phyloP scores from a whole-genome alignment of 1,140 invertebrate species.

The Halesus radiatus region DNA sequence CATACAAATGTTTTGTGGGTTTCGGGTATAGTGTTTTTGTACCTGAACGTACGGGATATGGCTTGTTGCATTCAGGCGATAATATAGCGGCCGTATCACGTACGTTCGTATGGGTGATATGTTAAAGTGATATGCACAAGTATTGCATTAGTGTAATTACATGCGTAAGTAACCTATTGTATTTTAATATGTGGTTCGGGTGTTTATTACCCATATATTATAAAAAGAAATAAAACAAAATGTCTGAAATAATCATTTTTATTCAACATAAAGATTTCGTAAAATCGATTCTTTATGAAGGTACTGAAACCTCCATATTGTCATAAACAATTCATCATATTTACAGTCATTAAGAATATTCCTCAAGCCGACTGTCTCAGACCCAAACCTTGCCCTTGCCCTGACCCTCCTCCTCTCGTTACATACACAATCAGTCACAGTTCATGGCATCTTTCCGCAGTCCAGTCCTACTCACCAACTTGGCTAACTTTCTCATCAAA shows the following conservation, averaged over 20 bases:
- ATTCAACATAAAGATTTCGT: conserved; percentile 50
- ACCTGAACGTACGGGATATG: too few species aligned
- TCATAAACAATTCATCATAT: conserved; percentile 49
- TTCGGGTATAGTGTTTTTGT: too few species aligned
- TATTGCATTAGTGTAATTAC: too few species aligned
- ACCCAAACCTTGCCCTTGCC: not conserved
- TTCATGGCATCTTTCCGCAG: conserved; percentile 7
- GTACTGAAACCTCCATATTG: conserved; percentile 45
- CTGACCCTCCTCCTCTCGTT: not conserved
- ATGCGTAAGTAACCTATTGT: too few species aligned
- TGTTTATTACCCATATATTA: not conserved
- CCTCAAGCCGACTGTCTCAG: conserved; percentile 17
- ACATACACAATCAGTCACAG: conserved; percentile 5
- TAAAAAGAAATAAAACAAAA: conserved; percentile 31
- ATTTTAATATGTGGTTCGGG: too few species aligned
- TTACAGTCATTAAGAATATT: conserved; percentile 52
- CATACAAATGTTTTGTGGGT: too few species aligned
- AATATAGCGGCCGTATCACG: too few species aligned
- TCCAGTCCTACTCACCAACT: not conserved
- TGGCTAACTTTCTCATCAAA: conserved; percentile 36
- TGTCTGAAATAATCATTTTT: conserved; percentile 43
- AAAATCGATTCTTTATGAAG: conserved; percentile 55
- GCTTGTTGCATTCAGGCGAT: too few species aligned
- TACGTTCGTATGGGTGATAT: too few species aligned
- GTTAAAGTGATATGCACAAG: too few species aligned